A percentile compares a stretch with the other conserved stretches of the same genome.
phyloP scores from a whole-genome alignment of 2,797 vertebrate species.

The Fringilla coelebs region DNA sequence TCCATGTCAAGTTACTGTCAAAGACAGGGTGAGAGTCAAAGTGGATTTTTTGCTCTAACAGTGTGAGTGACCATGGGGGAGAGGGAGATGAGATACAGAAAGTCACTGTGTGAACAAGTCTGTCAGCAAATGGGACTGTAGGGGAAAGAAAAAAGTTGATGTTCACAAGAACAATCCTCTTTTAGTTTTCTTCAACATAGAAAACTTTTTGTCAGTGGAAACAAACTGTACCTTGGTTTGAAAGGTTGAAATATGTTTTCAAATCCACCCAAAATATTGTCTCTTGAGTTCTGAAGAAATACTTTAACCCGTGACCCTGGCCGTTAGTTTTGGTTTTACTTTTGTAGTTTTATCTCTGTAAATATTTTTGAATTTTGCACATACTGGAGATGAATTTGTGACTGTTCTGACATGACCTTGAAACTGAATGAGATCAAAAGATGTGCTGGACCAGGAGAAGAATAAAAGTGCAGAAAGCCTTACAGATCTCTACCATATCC shows the following conservation, averaged over 20 bases:
- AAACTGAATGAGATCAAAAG: neutral
- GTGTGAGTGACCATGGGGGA: neutral
- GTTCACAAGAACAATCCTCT: neutral
- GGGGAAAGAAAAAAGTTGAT: neutral
- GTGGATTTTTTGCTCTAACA: neutral
- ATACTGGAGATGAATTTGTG: neutral
- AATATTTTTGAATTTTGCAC: conserved; percentile 12
- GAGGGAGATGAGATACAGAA: neutral
- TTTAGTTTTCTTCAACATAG: neutral
- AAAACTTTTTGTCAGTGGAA: neutral
- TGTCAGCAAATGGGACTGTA: neutral
- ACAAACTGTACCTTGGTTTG: neutral
- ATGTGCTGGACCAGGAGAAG: neutral
- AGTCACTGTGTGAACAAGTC: neutral
- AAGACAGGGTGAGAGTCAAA: neutral
- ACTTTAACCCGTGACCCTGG: neutral
- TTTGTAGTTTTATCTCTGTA: neutral
- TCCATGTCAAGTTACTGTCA: neutral
- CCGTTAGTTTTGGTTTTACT: neutral
- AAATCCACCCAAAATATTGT: neutral
- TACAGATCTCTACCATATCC: neutral
- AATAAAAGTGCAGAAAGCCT: conserved; percentile 31
- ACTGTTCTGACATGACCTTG: neutral
- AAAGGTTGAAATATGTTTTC: neutral
- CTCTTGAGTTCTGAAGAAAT: neutral